Base-by-base conservation (phyloP, 2,888 invertebrate genomes). In the Xestia ashworthii region DNA sequence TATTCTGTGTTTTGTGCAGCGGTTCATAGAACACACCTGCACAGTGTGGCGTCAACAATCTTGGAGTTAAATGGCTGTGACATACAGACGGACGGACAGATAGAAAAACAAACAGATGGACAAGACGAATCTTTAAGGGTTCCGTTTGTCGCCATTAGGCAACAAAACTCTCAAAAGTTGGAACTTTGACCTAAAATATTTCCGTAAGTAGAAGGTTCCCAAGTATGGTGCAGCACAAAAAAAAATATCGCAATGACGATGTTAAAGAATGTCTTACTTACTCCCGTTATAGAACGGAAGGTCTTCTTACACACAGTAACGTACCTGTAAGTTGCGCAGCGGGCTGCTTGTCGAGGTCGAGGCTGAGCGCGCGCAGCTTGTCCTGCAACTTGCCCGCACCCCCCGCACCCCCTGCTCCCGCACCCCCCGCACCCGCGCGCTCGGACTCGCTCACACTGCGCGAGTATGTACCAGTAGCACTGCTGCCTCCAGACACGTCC, bases 261-360 rank as follows among this genome's bases (percentile, higher is more conserved):
- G 8, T 22, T 53, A 53, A 19, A 9, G 11, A 4, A 11, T 53
- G 53, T 53, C 19, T 22, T n/a, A n/a, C n/a, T 22, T 53, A 0
- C 9, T 0, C 53, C 48, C 19, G 48, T 53, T 55, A 12, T 58
- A 14, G 25, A 25, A 58, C 58, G 0, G 58, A 2, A 58, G 16
- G 9, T 32, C 9, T 19, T 32, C 9, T 19, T 16, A 32, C 50
- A 53, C 14, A 58, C 53, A 53, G 50, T 25, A 60, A n/a, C 6
- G 80, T 16, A 93, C 95, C 95, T 25, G 94, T 92, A 6, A 93
- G 91, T 46, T 89, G 90, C 19, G 91, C 84, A 8, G 90, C 81
- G 55, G 95, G 95, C 86, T 97, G 98, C 87, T 97, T 97, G 87
- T 98, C 98, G 69, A 98, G 94, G 88, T 98, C 98, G 2, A 98